Conservation (phyloP, 2,113 vertebrate species). For the Aix galericulata region DNA sequence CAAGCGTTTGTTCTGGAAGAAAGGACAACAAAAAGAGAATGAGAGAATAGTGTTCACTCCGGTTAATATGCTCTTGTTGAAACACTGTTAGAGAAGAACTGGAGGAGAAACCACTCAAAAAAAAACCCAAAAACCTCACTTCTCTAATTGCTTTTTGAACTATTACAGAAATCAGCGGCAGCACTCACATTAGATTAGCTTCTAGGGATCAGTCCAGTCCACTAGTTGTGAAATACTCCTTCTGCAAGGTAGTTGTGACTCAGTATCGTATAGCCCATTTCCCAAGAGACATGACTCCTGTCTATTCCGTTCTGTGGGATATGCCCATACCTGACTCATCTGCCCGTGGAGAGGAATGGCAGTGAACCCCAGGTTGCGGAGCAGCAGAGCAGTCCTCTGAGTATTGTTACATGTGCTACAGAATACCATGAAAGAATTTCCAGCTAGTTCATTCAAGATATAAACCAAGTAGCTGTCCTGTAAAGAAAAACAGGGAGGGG, state of each 20-base stretch:
- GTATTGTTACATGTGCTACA: conserved; percentile 95
- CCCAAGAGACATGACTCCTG: background rate
- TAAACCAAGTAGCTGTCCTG: conserved; percentile 98
- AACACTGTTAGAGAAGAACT: background rate
- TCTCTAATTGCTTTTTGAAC: background rate
- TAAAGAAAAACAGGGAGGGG: background rate
- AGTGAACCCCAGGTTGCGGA: conserved; percentile 94
- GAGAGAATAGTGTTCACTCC: background rate
- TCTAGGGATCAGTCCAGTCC: background rate
- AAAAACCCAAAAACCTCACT: background rate
- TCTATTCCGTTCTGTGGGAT: background rate
- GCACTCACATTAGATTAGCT: background rate
- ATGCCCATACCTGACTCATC: conserved; percentile 90
- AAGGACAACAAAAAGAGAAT: background rate
- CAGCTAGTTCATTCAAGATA: conserved; percentile 94
- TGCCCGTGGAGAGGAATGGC: conserved; percentile 97
- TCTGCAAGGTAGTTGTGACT: background rate
- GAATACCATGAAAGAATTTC: conserved; percentile 98
- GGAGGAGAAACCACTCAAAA: background rate
- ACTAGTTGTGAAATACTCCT: background rate
- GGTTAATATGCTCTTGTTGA: background rate
- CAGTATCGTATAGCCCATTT: background rate
- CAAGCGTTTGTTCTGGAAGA: conserved; percentile 90
- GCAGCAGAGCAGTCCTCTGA: conserved; percentile 91
- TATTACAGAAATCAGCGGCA: background rate